Conservation (phyloP, 2,797 vertebrate species). For the Chrysocyon brachyurus region DNA sequence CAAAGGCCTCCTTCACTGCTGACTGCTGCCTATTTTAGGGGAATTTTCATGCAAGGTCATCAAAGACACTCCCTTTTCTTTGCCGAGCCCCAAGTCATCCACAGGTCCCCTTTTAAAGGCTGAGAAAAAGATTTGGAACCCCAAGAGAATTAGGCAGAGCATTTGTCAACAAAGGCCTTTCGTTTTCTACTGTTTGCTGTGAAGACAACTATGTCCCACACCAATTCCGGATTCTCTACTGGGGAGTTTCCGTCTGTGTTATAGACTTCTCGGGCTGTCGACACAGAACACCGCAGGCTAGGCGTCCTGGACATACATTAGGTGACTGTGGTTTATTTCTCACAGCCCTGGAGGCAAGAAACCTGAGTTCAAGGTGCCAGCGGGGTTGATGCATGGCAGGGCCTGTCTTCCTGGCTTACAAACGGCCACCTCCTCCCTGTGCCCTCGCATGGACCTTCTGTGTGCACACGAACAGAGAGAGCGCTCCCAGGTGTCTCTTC, state of each 20-base stretch:
- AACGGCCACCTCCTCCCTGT: background rate
- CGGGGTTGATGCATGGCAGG: too few species aligned
- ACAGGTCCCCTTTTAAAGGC: background rate
- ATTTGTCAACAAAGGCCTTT: background rate
- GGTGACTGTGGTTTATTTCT: background rate
- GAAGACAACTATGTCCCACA: background rate
- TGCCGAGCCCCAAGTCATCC: background rate
- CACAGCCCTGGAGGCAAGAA: background rate
- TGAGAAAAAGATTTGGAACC: background rate
- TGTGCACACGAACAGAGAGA: background rate
- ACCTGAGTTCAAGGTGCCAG: too few species aligned
- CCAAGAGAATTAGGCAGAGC: background rate
- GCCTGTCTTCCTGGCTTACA: background rate
- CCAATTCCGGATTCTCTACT: background rate
- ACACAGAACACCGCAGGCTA: background rate
- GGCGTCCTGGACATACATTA: background rate
- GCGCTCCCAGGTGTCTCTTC: background rate
- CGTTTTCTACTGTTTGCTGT: background rate
- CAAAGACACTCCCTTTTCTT: background rate
- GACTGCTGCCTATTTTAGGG: background rate
- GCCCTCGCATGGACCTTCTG: background rate
- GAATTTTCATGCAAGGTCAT: background rate
- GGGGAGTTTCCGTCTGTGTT: background rate
- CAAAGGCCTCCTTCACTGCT: background rate
- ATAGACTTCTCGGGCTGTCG: accelerated